These are phyloP conservation scores for Cherax destructor DNA, from an alignment of 1,140 invertebrate genomes.

Conservation along the genomic window DNA sequence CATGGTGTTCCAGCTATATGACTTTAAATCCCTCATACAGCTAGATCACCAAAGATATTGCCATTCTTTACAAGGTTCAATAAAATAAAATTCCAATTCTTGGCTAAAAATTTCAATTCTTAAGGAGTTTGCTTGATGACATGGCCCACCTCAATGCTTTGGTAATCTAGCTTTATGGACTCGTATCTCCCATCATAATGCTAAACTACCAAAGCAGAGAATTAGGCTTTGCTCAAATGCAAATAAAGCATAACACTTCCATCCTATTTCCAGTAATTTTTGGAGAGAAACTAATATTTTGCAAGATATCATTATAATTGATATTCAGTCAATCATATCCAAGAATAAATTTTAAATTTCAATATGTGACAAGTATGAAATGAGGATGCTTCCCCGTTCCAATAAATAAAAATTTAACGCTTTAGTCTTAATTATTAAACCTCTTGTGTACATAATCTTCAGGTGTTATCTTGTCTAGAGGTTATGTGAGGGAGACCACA, in stretches of 20 bases:
- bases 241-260: too few relatives aligned
- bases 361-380: too few relatives aligned
- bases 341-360: too few relatives aligned
- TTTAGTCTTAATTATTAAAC: too few relatives aligned
- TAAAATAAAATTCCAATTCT: neutral
- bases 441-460: too few relatives aligned
- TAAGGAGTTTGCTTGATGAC: neutral
- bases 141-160: constrained; percentile 77
- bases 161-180: constrained; percentile 81
- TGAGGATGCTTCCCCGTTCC: too few relatives aligned
- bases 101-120: neutral
- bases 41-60: constrained; percentile 73
- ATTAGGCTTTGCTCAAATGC: constrained; percentile 51
- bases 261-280: too few relatives aligned
- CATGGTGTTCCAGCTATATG: constrained; percentile 98
- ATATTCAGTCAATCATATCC: too few relatives aligned
- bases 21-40: constrained; percentile 74
- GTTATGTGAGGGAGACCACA: constrained; percentile 61
- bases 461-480: too few relatives aligned
- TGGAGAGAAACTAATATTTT: too few relatives aligned
- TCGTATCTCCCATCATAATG: constrained; percentile 79
- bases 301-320: too few relatives aligned
- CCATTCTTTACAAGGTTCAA: neutral
- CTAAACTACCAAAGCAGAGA: constrained; percentile 95
- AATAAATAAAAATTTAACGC: too few relatives aligned